Evolutionary conservation across 2,888 invertebrate genomes (phyloP).

Genomic region (Nephrotoma appendiculata): DNA sequence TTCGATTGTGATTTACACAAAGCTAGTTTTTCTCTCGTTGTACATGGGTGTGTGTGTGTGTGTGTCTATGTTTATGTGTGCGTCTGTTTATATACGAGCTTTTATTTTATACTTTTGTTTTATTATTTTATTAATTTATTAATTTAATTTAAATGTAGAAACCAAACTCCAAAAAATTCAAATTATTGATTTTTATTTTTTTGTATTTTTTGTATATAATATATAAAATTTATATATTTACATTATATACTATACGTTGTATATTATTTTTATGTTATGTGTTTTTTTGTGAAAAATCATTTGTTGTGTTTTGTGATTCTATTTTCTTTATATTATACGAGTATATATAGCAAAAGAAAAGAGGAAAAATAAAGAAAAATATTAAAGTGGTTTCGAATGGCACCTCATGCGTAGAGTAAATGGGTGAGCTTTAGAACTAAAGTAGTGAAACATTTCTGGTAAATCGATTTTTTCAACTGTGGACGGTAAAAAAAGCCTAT

Average conservation of each 20-base stretch:
- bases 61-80: not conserved
- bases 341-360: not conserved
- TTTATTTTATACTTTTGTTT: not conserved
- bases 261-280: not conserved
- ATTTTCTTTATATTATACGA: not conserved
- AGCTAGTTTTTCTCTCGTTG: not conserved
- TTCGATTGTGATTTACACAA: not conserved
- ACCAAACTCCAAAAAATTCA: not conserved
- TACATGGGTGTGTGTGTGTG: not conserved
- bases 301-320: not conserved
- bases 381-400: not conserved
- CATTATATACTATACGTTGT: not conserved
- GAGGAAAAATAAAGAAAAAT: not conserved
- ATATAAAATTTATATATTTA: not conserved
- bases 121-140: not conserved
- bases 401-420: not conserved
- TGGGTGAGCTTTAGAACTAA: not conserved
- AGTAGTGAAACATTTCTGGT: not conserved
- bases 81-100: not conserved
- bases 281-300: not conserved
- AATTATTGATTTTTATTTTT: not conserved
- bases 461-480: not conserved
- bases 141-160: not conserved
- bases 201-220: not conserved
- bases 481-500: not conserved